A percentile compares a stretch with the other conserved stretches of the same genome.
Evolutionary conservation across 1,140 invertebrate species (phyloP).

Genomic region (Dreissena polymorpha): DNA sequence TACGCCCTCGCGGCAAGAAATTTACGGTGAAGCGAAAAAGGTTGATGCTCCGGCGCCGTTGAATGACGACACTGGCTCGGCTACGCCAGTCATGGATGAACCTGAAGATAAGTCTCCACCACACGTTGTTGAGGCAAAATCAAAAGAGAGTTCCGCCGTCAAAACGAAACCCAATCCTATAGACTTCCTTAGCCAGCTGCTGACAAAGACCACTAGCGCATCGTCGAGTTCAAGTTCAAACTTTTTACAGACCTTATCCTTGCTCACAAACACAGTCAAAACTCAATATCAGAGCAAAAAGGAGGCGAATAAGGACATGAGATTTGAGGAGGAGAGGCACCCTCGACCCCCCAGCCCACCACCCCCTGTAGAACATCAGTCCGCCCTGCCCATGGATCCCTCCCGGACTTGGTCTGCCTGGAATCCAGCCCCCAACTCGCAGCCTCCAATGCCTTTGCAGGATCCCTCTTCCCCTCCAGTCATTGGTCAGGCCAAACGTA

Average conservation of each 20-base stretch:
- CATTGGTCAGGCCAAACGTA: slow-evolving; percentile 11
- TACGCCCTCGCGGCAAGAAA: neutral
- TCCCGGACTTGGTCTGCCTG: slow-evolving; percentile 38
- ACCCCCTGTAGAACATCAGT: neutral
- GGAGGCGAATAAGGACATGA: neutral
- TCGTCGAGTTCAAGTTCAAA: slow-evolving; percentile 56
- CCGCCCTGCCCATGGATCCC: neutral
- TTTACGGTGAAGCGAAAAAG: neutral
- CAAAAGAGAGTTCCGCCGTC: slow-evolving; percentile 9
- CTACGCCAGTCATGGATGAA: slow-evolving; percentile 62
- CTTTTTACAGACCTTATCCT: slow-evolving; percentile 70
- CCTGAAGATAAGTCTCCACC: slow-evolving; percentile 37
- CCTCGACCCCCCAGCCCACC: slow-evolving; percentile 12
- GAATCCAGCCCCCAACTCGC: slow-evolving; percentile 29
- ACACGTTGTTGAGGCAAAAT: neutral
- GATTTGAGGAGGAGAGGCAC: neutral
- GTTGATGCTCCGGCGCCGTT: neutral
- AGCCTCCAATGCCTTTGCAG: slow-evolving; percentile 24
- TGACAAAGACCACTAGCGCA: slow-evolving; percentile 64
- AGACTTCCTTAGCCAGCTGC: slow-evolving; percentile 74
- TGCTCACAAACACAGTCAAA: slow-evolving; percentile 65
- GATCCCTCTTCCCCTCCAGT: slow-evolving; percentile 38
- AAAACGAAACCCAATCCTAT: slow-evolving; percentile 70
- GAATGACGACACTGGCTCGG: slow-evolving; percentile 61
- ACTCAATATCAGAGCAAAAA: slow-evolving; percentile 49